Evolutionary conservation across 2,888 invertebrate genomes (phyloP).

Genomic region (Eudemis profundana): DNA sequence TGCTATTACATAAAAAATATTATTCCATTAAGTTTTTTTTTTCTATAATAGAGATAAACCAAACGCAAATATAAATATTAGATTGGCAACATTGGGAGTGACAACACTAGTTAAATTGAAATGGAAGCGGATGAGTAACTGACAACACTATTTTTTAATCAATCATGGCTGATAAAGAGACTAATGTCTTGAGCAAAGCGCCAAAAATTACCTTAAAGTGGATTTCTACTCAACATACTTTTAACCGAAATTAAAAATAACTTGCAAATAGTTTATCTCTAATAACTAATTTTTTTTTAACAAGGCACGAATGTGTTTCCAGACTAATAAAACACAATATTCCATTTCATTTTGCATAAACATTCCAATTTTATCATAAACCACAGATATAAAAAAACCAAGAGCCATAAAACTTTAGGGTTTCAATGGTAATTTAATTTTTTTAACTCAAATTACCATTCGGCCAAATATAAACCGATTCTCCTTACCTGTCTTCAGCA

Average conservation of each 20-base stretch:
- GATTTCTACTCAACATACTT: not conserved
- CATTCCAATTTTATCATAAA: slow-evolving; percentile 21
- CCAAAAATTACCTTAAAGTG: too few species aligned
- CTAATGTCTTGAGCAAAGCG: too few species aligned
- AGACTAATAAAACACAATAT: slow-evolving; percentile 3
- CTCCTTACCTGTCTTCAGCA: too few species aligned
- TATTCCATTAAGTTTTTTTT: slow-evolving; percentile 11
- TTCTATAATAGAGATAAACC: slow-evolving; percentile 24
- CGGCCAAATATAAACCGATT: too few species aligned
- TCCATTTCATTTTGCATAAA: not conserved
- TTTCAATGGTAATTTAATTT: not conserved
- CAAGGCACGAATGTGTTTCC: slow-evolving; percentile 38
- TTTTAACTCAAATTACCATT: not conserved
- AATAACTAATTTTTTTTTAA: slow-evolving; percentile 20
- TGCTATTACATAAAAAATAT: slow-evolving; percentile 4
- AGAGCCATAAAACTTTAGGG: not conserved
- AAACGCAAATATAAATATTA: slow-evolving; percentile 20
- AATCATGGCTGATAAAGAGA: too few species aligned
- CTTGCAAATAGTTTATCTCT: slow-evolving; percentile 32
- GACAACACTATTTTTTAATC: not conserved
- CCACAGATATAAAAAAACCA: not conserved
- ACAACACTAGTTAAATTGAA: not conserved
- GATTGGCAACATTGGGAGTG: slow-evolving; percentile 32
- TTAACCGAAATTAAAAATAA: not conserved
- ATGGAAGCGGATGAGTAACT: not conserved